Conservation (phyloP, 1,140 invertebrate genomes). For the Adelges cooleyi region DNA sequence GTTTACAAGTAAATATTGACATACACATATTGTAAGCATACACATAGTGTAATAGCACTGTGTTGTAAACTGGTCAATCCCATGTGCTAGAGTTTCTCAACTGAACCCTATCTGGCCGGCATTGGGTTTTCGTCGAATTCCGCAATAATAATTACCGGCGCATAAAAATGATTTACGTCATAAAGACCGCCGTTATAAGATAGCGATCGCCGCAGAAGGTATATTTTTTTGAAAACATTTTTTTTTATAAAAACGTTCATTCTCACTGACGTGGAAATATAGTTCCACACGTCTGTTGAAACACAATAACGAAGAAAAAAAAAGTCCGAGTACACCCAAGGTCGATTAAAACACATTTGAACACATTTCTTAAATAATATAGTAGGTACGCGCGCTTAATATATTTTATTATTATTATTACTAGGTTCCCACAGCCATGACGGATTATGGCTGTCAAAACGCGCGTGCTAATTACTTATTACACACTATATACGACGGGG, state of each 20-base stretch:
- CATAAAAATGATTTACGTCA: conserved; percentile 10
- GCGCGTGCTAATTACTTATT: neutral
- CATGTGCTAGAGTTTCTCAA: too few relatives aligned
- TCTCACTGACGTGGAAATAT: neutral
- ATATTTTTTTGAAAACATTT: too few relatives aligned
- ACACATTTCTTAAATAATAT: too few relatives aligned
- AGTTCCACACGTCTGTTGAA: neutral
- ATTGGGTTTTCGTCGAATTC: neutral
- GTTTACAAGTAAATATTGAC: too few relatives aligned
- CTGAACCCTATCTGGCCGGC: too few relatives aligned
- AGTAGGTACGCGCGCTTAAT: too few relatives aligned
- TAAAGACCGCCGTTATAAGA: neutral
- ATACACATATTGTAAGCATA: too few relatives aligned
- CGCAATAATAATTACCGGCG: neutral
- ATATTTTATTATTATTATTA: too few relatives aligned
- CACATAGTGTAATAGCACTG: too few relatives aligned
- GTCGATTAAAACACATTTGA: neutral
- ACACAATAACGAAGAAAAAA: neutral
- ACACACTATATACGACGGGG: neutral
- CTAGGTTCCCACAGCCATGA: neutral
- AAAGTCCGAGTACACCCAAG: neutral
- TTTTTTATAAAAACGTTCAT: neutral
- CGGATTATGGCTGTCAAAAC: conserved; percentile 11
- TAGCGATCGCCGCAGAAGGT: neutral
- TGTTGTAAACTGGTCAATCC: too few relatives aligned